Evolutionary conservation across 1,140 invertebrate genomes (phyloP), one percentile per base, ranked within the genome.

Genomic region (Pollicipes pollicipes): DNA sequence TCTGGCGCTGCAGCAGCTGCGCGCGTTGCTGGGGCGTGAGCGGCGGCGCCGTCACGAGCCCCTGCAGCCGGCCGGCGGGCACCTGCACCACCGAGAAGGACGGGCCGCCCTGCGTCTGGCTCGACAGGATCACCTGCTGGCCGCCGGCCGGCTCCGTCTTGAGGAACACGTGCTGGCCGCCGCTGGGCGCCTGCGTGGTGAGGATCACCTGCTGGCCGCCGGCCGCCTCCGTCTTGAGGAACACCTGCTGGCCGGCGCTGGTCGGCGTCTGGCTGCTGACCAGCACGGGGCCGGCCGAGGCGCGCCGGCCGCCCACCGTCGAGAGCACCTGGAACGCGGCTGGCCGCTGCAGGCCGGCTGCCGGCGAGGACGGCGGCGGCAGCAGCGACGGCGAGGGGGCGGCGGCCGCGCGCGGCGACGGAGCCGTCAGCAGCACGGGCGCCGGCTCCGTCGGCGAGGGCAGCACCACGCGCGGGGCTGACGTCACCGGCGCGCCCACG

Each of bases 61-160:
- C 37, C 24, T 45, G 37, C 64, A 66, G 64, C 17, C 28, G 10
- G n/a, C 28, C 64, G 17, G 64, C 27, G 8, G 64, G 27, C 27
- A 66, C 27, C n/a, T 66, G 64, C 16, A 66, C 64, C 16, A 66
- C 64, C 3, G 64, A 66, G 27, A 66, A 30, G 30, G 77, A 91
- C 91, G 16, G 91, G 88, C 66, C 88, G 83, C 35, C 88, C 83
- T 21, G 88, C 88, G n/a, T 29, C 64, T 66, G 64, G 26, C 64
- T 27, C 24, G 64, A 66, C n/a, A 66, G 64, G n/a, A 66, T 27
- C 64, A 66, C 64, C 64, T 66, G 64, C 27, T 66, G 64, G 16
- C 28, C 27, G 28, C 64, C 27, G 24, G 64, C 3, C 10, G 28
- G n/a, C 28, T 66, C 28, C 27, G 64, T 24, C 10, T 27, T 66